Base-by-base conservation (phyloP, 1,140 invertebrate genomes). In the Brachionus calyciflorus region DNA sequence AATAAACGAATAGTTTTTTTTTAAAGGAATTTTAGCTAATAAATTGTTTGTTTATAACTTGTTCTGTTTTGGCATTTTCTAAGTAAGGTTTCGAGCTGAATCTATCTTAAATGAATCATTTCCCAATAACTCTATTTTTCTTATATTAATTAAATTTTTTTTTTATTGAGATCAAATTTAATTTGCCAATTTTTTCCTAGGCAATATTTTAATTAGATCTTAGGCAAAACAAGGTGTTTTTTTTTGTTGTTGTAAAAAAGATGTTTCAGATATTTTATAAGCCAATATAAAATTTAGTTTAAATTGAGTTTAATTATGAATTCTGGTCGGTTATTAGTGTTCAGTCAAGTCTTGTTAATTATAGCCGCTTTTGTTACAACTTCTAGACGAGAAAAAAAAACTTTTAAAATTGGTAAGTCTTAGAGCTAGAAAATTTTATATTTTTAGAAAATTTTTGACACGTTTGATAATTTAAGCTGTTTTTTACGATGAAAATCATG, bases 401-500 rank as follows among this genome's bases (percentile, higher is more conserved):
- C 19, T 33, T 60, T 33, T 30, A 60, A 60, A 37, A 60, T 60
- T 60, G 55, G 55, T 60, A 37, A 3, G 26, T 60, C 33, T 37
- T 60, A 6, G 33, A n/a, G 30, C n/a, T 17, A 1, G n/a, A 40
- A n/a, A 33, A 33, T 40, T 33, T 17, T 26, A 33, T 3, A n/a
- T 2, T 60, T 60, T 63, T 41, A 37, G 12, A 37, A 51, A 51
- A 5, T 17, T n/a, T 17, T 17, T 21, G 1, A 55, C 9, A 26
- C 5, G 3, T 44, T 44, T 10, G 24, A 73, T 44, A 14, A 10
- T 44, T 28, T n/a, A 40, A 73, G 69, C 30, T 37, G 46, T 73
- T 37, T 73, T 73, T 26, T 73, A 73, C 19, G 69, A 73, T 12
- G 44, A 37, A n/a, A 37, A 19, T 10, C 46, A 73, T 24, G 69